These are phyloP conservation scores for Nyctereutes procyonoides DNA, from an alignment of 2,113 vertebrate genomes.

Conservation along the genomic window DNA sequence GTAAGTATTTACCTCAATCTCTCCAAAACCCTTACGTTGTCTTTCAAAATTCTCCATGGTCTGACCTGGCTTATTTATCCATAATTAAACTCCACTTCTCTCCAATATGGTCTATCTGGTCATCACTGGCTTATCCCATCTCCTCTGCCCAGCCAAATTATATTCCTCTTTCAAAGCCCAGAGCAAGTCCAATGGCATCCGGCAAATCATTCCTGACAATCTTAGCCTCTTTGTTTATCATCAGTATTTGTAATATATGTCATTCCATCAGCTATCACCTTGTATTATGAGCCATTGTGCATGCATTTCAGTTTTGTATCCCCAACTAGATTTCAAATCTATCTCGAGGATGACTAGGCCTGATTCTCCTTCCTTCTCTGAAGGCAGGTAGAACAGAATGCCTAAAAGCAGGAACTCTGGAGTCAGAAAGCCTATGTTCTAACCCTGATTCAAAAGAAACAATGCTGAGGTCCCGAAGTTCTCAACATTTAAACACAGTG, in stretches of 20 bases:
- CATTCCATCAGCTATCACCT: background rate
- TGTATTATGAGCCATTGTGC: background rate
- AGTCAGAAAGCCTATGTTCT: background rate
- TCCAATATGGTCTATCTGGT: background rate
- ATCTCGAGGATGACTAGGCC: background rate
- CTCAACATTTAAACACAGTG: background rate
- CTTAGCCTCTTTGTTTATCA: background rate
- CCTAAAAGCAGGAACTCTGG: background rate
- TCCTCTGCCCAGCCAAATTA: background rate
- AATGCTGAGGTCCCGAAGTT: background rate
- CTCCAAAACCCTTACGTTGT: background rate
- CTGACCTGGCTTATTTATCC: background rate
- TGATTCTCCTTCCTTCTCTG: background rate
- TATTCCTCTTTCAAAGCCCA: background rate
- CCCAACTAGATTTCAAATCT: background rate
- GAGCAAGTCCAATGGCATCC: background rate
- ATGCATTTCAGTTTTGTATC: background rate
- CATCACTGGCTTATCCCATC: background rate
- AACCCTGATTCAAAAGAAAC: background rate
- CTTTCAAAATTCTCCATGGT: background rate
- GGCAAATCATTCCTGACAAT: background rate
- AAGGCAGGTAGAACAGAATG: background rate
- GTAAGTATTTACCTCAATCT: background rate
- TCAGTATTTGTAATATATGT: background rate
- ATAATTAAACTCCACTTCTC: background rate